Base-by-base conservation (phyloP, 2,888 invertebrate genomes). In the Caenorhabditis sp. region DNA sequence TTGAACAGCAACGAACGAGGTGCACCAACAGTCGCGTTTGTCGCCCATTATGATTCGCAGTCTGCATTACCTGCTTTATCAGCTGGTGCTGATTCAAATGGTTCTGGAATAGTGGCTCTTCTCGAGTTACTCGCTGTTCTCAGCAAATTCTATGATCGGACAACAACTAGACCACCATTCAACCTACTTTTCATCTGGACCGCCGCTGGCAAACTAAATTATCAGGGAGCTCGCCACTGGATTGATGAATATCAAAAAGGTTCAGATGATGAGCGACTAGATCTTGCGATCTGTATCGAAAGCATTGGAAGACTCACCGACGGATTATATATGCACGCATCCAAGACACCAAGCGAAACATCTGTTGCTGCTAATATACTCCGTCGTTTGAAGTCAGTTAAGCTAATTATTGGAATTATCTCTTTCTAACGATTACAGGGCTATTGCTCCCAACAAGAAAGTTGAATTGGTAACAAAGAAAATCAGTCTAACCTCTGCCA, bases 201-300 rank as follows among this genome's bases (percentile, higher is more conserved):
- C 31, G 95, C 95, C 23, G 93, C 93, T 53, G 97, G 97, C 3
- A 93, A 95, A 88, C 91, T 93, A 50, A 99, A 97, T 90, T 99
- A 94, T 88, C 94, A 95, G 88, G 95, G 97, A 0, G 93, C 94
- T 53, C 95, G 96, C 89, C 94, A 95, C 86, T 97, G 95, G 94
- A 90, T 97, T 17, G 95, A 96, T 87, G 94, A 95, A 87, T 94
- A 94, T 86, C 88, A 94, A 72, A 97, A 97, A 71, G 81, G 74
- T n/a, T 55, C 61, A 8, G 69, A 74, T 37, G 82, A 82, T 66
- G 83, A 83, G 27, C 70, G 68, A 26, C 71, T 86, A 23, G 78
- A 83, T 31, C 66, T 86, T 51, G 83, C 82, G 1, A 69, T 86
- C 21, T 86, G 85, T 64, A 60, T 86, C 58, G 86, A 86, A 50